These are phyloP conservation scores for Phragmatobia fuliginosa DNA, from an alignment of 2,888 invertebrate genomes.

Conservation along the genomic window DNA sequence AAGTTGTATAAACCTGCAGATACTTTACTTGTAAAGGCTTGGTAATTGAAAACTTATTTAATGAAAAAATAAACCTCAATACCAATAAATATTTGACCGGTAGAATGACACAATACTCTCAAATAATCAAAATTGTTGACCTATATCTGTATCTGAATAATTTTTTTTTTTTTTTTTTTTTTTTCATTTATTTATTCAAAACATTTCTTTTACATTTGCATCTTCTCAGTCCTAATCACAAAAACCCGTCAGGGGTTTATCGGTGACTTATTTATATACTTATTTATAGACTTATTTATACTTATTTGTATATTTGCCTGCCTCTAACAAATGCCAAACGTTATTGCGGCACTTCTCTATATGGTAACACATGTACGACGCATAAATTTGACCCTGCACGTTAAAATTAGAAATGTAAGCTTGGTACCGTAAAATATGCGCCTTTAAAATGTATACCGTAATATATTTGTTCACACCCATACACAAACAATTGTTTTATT, in stretches of 20 bases:
- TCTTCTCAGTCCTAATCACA: too few species aligned
- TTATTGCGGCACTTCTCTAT: slow-evolving; percentile 75
- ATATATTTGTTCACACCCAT: slow-evolving; percentile 68
- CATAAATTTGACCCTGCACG: slow-evolving; percentile 81
- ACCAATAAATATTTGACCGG: too few species aligned
- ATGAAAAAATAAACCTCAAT: too few species aligned
- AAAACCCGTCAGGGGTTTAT: too few species aligned
- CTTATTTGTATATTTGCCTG: slow-evolving; percentile 59
- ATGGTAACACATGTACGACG: slow-evolving; percentile 79
- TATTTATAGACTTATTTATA: too few species aligned
- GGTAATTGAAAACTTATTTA: too few species aligned
- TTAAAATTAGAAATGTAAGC: slow-evolving; percentile 85
- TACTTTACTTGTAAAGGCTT: background rate
- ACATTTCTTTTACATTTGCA: too few species aligned
- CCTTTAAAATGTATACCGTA: slow-evolving; percentile 79
- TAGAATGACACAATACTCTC: background rate
- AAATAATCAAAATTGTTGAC: slow-evolving; percentile 32
- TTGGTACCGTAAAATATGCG: slow-evolving; percentile 76
- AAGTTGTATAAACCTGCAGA: background rate
- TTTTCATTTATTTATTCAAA: too few species aligned
- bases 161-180: too few species aligned
- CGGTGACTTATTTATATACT: too few species aligned
- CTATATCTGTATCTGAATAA: slow-evolving; percentile 56
- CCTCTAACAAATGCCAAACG: slow-evolving; percentile 68
- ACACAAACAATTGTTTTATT: slow-evolving; percentile 62